These are phyloP conservation scores for Cherax quadricarinatus DNA, from an alignment of 1,140 invertebrate species.

Conservation along the genomic window DNA sequence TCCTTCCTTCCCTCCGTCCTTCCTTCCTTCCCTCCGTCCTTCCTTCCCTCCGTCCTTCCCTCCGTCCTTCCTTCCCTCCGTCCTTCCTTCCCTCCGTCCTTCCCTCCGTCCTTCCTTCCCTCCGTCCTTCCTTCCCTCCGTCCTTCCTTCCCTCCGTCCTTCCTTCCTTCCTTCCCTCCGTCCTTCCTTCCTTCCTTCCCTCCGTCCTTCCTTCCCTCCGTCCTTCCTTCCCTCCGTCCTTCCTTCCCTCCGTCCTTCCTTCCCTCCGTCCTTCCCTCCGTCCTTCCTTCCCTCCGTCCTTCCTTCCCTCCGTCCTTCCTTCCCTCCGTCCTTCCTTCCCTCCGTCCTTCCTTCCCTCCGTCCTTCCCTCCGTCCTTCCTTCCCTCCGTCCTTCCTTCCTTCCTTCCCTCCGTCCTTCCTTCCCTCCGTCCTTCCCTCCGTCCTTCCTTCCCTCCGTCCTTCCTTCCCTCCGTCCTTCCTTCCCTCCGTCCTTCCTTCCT, in stretches of 20 bases:
- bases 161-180: background rate
- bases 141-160: background rate
- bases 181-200: background rate
- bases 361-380: background rate
- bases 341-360: background rate
- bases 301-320: background rate
- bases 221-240: too few relatives aligned
- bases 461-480: slow-evolving; percentile 13
- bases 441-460: slow-evolving; percentile 12
- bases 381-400: too few relatives aligned
- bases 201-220: background rate
- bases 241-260: background rate
- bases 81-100: too few relatives aligned
- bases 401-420: background rate
- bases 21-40: background rate
- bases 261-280: background rate
- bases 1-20: background rate
- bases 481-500: slow-evolving; percentile 18
- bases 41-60: background rate
- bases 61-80: background rate
- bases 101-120: background rate
- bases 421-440: too few relatives aligned
- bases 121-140: background rate
- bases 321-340: background rate
- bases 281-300: background rate